Conservation (phyloP, 2,113 vertebrate species). For the Ophthalmotilapia sp. region DNA sequence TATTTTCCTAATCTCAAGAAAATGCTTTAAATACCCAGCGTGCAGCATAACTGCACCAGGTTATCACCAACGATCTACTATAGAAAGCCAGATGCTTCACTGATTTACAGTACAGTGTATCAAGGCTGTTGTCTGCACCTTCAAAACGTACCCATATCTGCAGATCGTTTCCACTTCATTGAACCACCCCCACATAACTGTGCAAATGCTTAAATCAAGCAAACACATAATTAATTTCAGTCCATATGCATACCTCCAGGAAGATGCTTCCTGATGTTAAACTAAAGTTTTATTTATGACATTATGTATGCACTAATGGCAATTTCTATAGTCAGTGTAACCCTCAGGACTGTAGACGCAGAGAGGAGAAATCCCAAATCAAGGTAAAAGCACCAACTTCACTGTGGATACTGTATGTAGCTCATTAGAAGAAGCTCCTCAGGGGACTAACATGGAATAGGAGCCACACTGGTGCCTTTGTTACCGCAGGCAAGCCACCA, state of each 20-base stretch:
- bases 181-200: neutral
- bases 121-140: neutral
- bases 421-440: slow-evolving; percentile 51
- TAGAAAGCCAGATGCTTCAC: neutral
- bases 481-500: slow-evolving; percentile 34
- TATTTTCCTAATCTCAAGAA: neutral
- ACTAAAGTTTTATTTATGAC: slow-evolving; percentile 16
- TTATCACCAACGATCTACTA: neutral
- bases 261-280: neutral
- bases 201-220: slow-evolving; percentile 9
- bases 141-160: neutral
- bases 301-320: slow-evolving; percentile 6
- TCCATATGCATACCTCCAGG: neutral
- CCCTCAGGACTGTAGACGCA: slow-evolving; percentile 5
- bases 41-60: neutral
- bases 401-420: slow-evolving; percentile 36
- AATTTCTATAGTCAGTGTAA: slow-evolving; percentile 4
- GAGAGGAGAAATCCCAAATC: slow-evolving; percentile 8
- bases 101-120: neutral
- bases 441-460: slow-evolving; percentile 18
- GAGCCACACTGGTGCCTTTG: slow-evolving; percentile 40
- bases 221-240: slow-evolving; percentile 3
- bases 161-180: neutral
- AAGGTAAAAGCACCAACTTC: slow-evolving; percentile 46
- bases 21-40: neutral